Base-by-base conservation (phyloP, 2,113 vertebrate genomes). In the Sinocyclocheilus anshuiensis region DNA sequence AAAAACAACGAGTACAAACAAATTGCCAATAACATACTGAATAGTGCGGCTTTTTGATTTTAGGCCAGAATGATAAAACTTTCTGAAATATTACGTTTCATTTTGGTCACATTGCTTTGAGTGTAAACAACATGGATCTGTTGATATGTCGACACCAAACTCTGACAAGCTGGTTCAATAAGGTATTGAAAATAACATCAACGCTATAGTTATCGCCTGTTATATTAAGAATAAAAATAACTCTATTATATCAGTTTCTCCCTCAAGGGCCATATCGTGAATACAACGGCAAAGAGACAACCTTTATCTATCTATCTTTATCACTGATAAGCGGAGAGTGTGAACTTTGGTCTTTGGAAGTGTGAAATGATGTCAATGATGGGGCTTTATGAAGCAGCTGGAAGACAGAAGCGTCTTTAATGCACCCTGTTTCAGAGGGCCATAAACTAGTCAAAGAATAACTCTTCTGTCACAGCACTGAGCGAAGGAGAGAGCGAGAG, bases 361-460 rank as follows among this genome's bases (percentile, higher is more conserved):
- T 93, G 94, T 93, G 92, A 95, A 95, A 93, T 94, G 93, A 93
- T 94, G 92, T 94, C 93, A 92, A 91, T 77, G 90, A 92, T 90
- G 89, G 87, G 83, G 79, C 89, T 89, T 91, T 92, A 91, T 85
- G 55, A 88, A 86, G 87, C 86, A 85, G 80, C 88, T 88, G 86
- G 86, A 83, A 92, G 89, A 94, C 91, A 92, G 92, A 92, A 90
- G 88, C 86, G 16, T 67, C 77, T 92, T 94, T 92, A 93, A 93
- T 90, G 90, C 89, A 87, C 79, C 83, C 83, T 76, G 89, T 92
- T 93, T 90, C 89, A 92, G 86, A 89, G 89, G 63, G 81, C 90
- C 90, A 92, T 94, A 94, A 95, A 93, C 90, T 92, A 90, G 94
- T 94, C 90, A 95, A 94, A 94, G 91, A 94, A 92, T 95, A 95